Evolutionary conservation across 1,140 invertebrate genomes (phyloP).

Genomic region (Bemisia tabaci): DNA sequence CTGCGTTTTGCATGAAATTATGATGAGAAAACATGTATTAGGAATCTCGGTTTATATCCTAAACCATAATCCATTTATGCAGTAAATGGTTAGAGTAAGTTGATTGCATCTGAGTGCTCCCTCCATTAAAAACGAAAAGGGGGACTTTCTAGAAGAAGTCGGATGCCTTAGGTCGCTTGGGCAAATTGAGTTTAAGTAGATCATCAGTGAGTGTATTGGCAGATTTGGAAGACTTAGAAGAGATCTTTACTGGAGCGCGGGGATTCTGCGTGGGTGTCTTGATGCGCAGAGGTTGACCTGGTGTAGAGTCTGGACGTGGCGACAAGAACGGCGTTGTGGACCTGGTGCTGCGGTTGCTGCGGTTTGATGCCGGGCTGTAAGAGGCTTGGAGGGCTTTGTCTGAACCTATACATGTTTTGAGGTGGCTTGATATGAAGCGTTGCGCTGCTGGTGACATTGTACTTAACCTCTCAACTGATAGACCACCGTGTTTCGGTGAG

Average conservation of each 20-base stretch:
- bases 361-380: constrained; percentile 35
- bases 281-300: constrained; percentile 6
- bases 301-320: constrained; percentile 24
- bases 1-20: no score
- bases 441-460: constrained; percentile 82
- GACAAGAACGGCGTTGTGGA: constrained; percentile 32
- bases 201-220: constrained; percentile 52
- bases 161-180: constrained; percentile 44
- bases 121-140: no score
- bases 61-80: no score
- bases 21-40: no score
- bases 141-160: constrained; percentile 48
- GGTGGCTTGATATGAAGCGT: constrained; percentile 34
- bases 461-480: constrained; percentile 56
- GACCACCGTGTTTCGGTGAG: constrained; percentile 33
- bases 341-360: constrained; percentile 16
- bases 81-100: no score
- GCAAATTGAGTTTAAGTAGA: constrained; percentile 54
- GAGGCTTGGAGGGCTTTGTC: constrained; percentile 38
- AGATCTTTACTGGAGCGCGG: constrained; percentile 1
- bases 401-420: constrained; percentile 29
- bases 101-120: no score
- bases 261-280: constrained; percentile 19
- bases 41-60: no score
- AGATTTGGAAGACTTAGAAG: constrained; percentile 13